A percentile compares a stretch with the other conserved stretches of the same genome.
Conservation (phyloP, 2,113 vertebrate genomes). For the Serinus canaria region DNA sequence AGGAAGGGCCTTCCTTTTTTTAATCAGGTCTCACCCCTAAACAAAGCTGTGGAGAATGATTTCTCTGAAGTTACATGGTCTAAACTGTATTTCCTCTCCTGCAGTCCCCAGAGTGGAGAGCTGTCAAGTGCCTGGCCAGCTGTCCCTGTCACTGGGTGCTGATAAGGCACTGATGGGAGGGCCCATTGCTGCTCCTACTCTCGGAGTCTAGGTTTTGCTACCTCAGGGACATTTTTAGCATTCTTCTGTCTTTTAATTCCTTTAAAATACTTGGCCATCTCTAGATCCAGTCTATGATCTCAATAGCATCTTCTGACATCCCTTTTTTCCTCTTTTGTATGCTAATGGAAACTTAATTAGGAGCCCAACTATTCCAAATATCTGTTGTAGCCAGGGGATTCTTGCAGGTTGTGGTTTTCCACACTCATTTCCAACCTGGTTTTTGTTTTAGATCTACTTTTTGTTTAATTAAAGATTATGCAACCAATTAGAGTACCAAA, state of each 20-base stretch:
- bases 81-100: background rate
- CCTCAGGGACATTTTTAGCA: background rate
- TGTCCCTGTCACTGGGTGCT: background rate
- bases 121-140: background rate
- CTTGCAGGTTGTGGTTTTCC: rapidly evolving
- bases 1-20: background rate
- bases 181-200: background rate
- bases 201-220: background rate
- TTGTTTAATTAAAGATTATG: background rate
- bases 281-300: background rate
- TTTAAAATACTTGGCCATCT: background rate
- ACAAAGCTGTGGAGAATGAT: background rate
- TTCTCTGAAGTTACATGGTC: background rate
- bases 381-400: background rate
- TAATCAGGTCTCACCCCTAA: background rate
- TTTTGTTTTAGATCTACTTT: background rate
- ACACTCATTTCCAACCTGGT: rapidly evolving
- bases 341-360: background rate
- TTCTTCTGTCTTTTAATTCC: background rate
- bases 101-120: background rate
- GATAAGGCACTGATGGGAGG: background rate
- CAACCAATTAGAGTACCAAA: background rate
- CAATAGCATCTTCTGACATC: background rate
- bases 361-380: background rate
- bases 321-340: rapidly evolving